A percentile compares a stretch with the other conserved stretches of the same genome.
Evolutionary conservation across 2,113 vertebrate species (phyloP).

Genomic region (Clarias magur): DNA sequence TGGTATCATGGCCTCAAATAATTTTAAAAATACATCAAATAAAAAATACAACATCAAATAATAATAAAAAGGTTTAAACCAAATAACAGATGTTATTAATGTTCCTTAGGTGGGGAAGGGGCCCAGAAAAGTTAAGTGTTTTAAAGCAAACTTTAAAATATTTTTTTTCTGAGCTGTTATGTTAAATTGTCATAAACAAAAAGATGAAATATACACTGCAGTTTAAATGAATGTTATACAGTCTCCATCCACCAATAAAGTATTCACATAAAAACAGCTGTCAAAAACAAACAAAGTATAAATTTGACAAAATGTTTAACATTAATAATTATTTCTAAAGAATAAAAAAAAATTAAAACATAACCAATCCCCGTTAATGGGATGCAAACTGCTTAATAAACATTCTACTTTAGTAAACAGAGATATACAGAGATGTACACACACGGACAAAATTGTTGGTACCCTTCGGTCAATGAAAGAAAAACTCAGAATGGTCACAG

Average conservation of each 20-base stretch:
- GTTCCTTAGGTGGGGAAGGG: not conserved
- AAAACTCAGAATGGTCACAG: too few species aligned
- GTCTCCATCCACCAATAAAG: conserved; percentile 40
- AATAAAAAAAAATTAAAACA: too few species aligned
- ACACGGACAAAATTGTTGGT: too few species aligned
- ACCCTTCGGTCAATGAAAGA: too few species aligned
- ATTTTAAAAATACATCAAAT: not conserved
- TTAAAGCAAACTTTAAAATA: conserved; percentile 28
- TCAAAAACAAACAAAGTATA: not conserved
- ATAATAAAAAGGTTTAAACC: not conserved
- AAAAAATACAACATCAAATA: not conserved
- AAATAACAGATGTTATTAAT: not conserved
- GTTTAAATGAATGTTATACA: conserved; percentile 27
- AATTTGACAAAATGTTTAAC: not conserved
- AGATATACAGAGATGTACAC: not conserved
- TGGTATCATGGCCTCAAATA: conserved; percentile 25
- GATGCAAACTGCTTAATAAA: conserved; percentile 11
- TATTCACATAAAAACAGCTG: conserved; percentile 2
- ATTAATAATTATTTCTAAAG: not conserved
- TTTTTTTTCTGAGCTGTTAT: conserved; percentile 18
- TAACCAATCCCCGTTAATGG: not conserved
- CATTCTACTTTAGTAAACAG: not conserved
- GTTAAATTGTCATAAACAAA: conserved; percentile 22
- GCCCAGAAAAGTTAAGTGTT: conserved; percentile 36
- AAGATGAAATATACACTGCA: conserved; percentile 15